phyloP scores from a whole-genome alignment of 2,797 vertebrate species.

The Tadarida brasiliensis region DNA sequence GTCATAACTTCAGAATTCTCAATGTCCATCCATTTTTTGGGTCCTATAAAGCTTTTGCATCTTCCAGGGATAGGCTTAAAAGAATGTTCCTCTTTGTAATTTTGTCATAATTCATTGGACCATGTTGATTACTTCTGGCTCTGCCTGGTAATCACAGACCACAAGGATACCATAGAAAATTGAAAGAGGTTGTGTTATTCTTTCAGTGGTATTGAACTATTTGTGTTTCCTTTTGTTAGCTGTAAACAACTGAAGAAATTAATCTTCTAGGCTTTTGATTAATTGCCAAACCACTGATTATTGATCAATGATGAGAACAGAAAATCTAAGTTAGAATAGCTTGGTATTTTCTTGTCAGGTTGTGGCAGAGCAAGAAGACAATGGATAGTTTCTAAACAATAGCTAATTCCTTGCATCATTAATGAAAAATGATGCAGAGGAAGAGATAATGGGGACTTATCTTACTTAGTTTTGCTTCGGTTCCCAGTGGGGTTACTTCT shows the following conservation, averaged over 20 bases:
- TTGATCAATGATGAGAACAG: constrained; percentile 41
- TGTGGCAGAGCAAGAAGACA: background rate
- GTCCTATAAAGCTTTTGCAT: background rate
- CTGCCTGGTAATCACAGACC: background rate
- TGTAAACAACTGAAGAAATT: background rate
- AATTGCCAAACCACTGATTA: background rate
- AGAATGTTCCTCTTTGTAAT: background rate
- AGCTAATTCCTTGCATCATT: background rate
- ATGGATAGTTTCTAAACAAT: background rate
- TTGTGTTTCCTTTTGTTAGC: background rate
- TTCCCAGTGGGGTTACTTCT: background rate
- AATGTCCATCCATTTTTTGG: background rate
- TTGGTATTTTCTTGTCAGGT: background rate
- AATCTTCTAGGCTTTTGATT: constrained; percentile 32
- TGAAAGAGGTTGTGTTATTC: background rate
- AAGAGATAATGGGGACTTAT: background rate
- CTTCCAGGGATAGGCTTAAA: background rate
- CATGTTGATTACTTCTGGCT: background rate
- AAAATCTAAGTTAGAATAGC: background rate
- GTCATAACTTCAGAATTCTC: background rate
- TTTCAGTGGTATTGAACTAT: constrained; percentile 8
- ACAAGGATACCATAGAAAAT: background rate
- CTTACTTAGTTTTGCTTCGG: background rate
- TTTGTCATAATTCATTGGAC: background rate
- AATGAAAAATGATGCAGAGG: background rate